A percentile compares a stretch with the other conserved stretches of the same genome.
Evolutionary conservation across 2,888 invertebrate species (phyloP).

Genomic region (Eucera pruinosa): DNA sequence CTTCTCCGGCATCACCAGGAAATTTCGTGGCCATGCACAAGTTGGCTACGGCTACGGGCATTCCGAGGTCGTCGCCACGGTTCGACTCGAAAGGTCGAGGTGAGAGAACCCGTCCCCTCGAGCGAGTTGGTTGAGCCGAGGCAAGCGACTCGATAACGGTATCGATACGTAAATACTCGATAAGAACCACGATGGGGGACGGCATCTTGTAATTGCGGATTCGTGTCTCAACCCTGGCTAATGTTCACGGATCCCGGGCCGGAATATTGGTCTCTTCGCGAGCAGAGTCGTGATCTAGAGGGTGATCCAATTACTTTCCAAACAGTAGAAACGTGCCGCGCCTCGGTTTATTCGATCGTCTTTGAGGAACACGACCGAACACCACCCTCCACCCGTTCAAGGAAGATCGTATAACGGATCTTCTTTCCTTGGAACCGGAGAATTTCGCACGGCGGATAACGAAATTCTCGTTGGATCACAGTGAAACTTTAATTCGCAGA

Average conservation of each 20-base stretch:
- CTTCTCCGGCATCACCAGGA: constrained; percentile 47
- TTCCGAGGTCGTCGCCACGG: constrained; percentile 64
- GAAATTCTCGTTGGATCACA: constrained; percentile 14
- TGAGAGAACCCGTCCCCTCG: constrained; percentile 43
- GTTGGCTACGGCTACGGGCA: constrained; percentile 44
- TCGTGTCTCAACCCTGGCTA: constrained; percentile 71
- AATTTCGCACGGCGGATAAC: constrained; percentile 23
- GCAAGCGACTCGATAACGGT: constrained; percentile 66
- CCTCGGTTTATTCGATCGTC: constrained; percentile 58
- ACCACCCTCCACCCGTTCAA: constrained; percentile 1
- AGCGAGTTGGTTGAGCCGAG: neutral
- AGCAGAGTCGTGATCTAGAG: constrained; percentile 60
- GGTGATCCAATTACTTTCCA: constrained; percentile 70
- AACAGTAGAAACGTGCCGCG: constrained; percentile 53
- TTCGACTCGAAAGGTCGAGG: constrained; percentile 60
- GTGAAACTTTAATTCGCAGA: constrained; percentile 46
- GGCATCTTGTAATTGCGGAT: constrained; percentile 77
- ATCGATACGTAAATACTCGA: constrained; percentile 74
- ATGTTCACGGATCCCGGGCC: constrained; percentile 58
- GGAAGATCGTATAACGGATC: constrained; percentile 53
- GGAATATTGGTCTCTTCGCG: constrained; percentile 59
- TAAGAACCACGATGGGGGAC: constrained; percentile 60
- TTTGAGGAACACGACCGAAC: constrained; percentile 62
- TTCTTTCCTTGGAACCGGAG: neutral
- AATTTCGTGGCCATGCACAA: constrained; percentile 53